phyloP scores from a whole-genome alignment of 2,113 vertebrate genomes.

The Morone chrysops region DNA sequence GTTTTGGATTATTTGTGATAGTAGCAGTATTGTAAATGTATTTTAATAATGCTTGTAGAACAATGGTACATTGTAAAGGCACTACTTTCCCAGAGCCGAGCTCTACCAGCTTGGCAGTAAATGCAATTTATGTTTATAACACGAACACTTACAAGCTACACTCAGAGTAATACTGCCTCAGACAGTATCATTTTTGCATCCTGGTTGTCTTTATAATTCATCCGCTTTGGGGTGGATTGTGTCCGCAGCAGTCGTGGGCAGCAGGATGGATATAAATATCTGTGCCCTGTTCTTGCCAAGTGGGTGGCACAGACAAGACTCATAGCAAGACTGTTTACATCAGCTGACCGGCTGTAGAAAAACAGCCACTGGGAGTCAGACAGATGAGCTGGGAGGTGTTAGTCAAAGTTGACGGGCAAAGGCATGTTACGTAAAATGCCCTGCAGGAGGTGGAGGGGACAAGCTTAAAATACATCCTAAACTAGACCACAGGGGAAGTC shows the following conservation, averaged over 20 bases:
- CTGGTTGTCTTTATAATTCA: constrained; percentile 33
- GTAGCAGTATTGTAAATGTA: not conserved
- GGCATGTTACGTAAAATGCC: constrained; percentile 57
- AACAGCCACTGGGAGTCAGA: constrained; percentile 40
- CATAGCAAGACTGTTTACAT: constrained; percentile 54
- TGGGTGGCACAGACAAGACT: constrained; percentile 54
- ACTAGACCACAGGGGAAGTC: constrained; percentile 30
- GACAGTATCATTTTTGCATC: not conserved
- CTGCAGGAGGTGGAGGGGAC: constrained; percentile 15
- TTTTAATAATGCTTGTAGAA: not conserved
- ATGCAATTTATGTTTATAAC: not conserved
- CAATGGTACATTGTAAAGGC: not conserved
- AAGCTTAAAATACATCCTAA: constrained; percentile 61
- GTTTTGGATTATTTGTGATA: not conserved
- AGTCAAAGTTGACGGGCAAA: constrained; percentile 40
- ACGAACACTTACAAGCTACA: not conserved
- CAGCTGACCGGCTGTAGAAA: constrained; percentile 41
- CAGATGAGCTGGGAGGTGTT: constrained; percentile 45
- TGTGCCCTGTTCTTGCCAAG: constrained; percentile 45
- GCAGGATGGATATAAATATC: constrained; percentile 63
- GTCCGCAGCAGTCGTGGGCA: constrained; percentile 31
- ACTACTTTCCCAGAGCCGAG: not conserved
- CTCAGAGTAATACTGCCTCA: constrained; percentile 1
- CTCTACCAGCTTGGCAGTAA: not conserved
- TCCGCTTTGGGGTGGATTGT: not conserved